These are phyloP conservation scores for Fragum fragum DNA, from an alignment of 2,888 invertebrate species.

Conservation along the genomic window DNA sequence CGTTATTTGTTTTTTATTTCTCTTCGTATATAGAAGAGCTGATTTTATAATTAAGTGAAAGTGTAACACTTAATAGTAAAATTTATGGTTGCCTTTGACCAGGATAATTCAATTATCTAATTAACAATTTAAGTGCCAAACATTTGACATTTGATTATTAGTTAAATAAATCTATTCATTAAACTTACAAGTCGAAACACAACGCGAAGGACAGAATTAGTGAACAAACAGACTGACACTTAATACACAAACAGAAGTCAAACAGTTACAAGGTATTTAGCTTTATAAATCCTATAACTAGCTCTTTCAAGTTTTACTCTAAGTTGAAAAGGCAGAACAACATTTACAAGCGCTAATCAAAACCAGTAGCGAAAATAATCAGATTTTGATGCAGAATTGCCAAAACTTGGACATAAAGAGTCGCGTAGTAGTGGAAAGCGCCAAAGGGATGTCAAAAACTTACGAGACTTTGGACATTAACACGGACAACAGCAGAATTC, in stretches of 20 bases:
- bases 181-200: conserved; percentile 1
- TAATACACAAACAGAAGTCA: neutral
- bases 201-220: neutral
- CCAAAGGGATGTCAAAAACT: neutral
- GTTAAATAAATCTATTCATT: neutral
- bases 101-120: neutral
- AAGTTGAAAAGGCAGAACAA: conserved; percentile 3
- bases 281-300: too few species aligned
- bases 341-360: neutral
- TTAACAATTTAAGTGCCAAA: neutral
- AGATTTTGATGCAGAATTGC: conserved; percentile 8
- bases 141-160: neutral
- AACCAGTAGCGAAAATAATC: conserved; percentile 11
- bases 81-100: neutral
- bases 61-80: neutral
- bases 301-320: too few species aligned
- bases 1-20: too few species aligned
- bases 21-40: too few species aligned
- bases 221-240: neutral
- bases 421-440: neutral
- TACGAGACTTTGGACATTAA: neutral
- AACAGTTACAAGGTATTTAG: too few species aligned
- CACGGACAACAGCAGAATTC: neutral
- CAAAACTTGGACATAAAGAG: neutral
- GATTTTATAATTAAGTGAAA: too few species aligned